These are phyloP conservation scores for Benitochromis conjunctus DNA, from an alignment of 2,113 vertebrate genomes.

Conservation along the genomic window DNA sequence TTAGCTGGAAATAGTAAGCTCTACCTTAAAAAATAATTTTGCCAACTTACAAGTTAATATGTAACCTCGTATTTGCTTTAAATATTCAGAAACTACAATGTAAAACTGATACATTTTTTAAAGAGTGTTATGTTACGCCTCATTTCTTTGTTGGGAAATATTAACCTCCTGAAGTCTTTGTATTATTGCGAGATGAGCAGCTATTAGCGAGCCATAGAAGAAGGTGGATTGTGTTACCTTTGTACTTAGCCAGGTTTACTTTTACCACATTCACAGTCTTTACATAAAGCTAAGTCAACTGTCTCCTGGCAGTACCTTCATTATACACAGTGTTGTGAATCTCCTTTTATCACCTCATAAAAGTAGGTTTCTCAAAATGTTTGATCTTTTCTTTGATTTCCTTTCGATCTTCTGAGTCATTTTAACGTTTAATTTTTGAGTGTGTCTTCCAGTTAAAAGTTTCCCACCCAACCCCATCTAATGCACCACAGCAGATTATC, in stretches of 20 bases:
- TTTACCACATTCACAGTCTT: neutral
- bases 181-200: neutral
- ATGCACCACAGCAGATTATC: neutral
- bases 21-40: neutral
- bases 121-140: neutral
- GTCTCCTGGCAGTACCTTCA: neutral
- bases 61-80: neutral
- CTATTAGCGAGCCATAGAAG: neutral
- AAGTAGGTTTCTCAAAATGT: neutral
- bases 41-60: neutral
- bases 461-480: neutral
- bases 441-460: neutral
- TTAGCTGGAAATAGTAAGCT: neutral
- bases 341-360: neutral
- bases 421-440: neutral
- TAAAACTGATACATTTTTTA: neutral
- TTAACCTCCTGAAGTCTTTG: neutral
- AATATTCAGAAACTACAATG: neutral
- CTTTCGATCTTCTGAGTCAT: neutral
- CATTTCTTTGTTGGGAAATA: neutral
- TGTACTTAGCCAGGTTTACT: neutral
- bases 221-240: neutral
- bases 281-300: neutral
- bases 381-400: neutral
- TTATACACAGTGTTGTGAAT: neutral